Evolutionary conservation across 2,797 vertebrate genomes (phyloP), one percentile per base, ranked within the genome.

Genomic region (Coregonus suidteri): DNA sequence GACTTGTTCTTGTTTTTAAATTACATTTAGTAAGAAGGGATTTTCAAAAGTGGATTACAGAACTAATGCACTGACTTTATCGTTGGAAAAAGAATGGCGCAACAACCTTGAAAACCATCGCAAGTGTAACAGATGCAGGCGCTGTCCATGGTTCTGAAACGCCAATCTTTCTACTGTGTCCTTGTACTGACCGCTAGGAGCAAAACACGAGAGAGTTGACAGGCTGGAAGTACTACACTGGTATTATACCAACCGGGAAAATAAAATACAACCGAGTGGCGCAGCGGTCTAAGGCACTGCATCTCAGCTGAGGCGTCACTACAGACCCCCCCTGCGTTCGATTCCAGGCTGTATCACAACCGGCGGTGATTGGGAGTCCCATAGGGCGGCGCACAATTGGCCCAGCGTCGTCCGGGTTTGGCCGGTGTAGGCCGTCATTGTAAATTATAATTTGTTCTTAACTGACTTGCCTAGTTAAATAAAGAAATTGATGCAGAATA

Each of bases 121-220:
- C 11, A 3, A 59, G 9, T 47, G 2, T 47, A 47, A 47, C 9
- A 3, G 47, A 15, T 5, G 25, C 3, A 20, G 41, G 53, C 62
- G 59, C 77, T 86, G 73, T 81, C 73, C 76, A 0, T 25, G 59
- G 20, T 11, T 64, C 4, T 64, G 1, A 25, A 25, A 25, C 59
- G 85, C 83, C 1, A 0, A 7, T 88, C 84, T 35, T 85, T 80
- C 71, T 75, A 0, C n/a, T 30, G 6, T 37, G 34, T 15, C 69
- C 79, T 6, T 82, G 47, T 20, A 70, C 1, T 52, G 73, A 11
- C 86, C 88, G 5, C 87, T 83, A 88, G 89, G 85, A 85, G 81
- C 15, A 30, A 66, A 73, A 65, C 25, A 75, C 2, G 3, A 47
- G 3, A 15, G 4, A 18, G 6, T 35, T 35, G 41, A 11, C 41